Percentiles rank a stretch among this genome's conserved stretches.
phyloP scores from a whole-genome alignment of 2,797 vertebrate species.

The Synaphobranchus kaupii region DNA sequence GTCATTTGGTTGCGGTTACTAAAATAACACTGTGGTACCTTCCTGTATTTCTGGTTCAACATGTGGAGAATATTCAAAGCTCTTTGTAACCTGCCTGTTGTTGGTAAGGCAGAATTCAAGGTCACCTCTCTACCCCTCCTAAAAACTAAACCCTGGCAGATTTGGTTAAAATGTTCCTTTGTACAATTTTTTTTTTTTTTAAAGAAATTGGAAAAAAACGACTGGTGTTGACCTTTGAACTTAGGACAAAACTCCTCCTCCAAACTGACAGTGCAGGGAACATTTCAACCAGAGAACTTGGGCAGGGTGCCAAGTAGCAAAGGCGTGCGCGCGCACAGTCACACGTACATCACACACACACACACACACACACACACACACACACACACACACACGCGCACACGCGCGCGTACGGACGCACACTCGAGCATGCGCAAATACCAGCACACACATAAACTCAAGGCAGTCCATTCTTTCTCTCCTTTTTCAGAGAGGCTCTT shows the following conservation, averaged over 20 bases:
- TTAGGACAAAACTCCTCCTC: not conserved
- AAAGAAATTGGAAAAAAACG: not conserved
- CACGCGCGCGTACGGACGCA: slow-evolving; percentile 27
- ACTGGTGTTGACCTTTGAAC: slow-evolving; percentile 30
- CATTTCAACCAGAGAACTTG: slow-evolving; percentile 25
- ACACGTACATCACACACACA: not conserved
- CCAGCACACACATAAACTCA: slow-evolving; percentile 33
- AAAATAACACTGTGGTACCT: slow-evolving; percentile 1
- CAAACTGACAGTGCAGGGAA: slow-evolving; percentile 18
- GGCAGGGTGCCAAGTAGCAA: slow-evolving; percentile 17
- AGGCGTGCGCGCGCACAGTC: not conserved
- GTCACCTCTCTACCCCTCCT: not conserved
- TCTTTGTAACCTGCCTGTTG: not conserved
- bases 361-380: slow-evolving; percentile 28
- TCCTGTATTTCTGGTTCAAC: slow-evolving; percentile 9
- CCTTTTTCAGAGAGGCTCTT: slow-evolving; percentile 26
- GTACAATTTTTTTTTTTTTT: not conserved
- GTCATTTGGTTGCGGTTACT: slow-evolving; percentile 5
- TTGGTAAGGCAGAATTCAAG: not conserved
- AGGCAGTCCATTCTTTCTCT: slow-evolving; percentile 25
- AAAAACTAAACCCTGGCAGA: not conserved
- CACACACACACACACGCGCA: slow-evolving; percentile 18
- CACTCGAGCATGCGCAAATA: slow-evolving; percentile 15
- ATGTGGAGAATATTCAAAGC: not conserved
- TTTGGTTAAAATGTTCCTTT: not conserved